A percentile compares a stretch with the other conserved stretches of the same genome.
phyloP scores from a whole-genome alignment of 2,888 invertebrate genomes.

The Oscheius sp. region DNA sequence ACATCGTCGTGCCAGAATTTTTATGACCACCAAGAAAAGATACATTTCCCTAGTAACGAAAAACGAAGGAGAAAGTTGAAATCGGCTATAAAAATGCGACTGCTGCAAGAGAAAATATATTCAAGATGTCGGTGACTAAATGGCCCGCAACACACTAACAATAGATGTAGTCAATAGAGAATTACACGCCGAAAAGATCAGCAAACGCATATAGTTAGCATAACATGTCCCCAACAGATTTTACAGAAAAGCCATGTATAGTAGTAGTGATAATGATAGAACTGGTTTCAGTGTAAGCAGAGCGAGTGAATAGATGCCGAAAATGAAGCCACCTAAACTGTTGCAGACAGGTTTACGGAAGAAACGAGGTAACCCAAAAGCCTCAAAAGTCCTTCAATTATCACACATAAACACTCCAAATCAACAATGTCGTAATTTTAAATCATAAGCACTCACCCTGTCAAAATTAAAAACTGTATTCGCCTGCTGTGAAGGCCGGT shows the following conservation, averaged over 20 bases:
- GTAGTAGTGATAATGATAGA: not conserved
- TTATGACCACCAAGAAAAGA: no score
- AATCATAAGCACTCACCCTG: constrained; percentile 2
- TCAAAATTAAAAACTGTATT: constrained; percentile 31
- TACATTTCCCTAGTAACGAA: not conserved
- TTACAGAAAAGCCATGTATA: no score
- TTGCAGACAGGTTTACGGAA: no score
- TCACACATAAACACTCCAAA: no score
- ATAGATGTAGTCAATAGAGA: constrained; percentile 12
- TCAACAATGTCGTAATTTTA: no score
- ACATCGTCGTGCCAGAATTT: no score
- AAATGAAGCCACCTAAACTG: not conserved
- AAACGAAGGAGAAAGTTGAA: not conserved
- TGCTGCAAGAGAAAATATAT: not conserved
- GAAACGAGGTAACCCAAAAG: no score
- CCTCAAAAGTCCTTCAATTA: no score
- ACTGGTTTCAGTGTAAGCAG: constrained; percentile 1
- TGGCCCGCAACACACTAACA: not conserved
- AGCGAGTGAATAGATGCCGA: constrained; percentile 1
- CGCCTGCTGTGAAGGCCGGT: constrained; percentile 27
- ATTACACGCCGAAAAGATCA: constrained; percentile 9
- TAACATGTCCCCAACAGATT: no score
- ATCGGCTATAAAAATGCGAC: constrained; percentile 9
- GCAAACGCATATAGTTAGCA: constrained; percentile 12
- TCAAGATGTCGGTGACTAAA: not conserved